A percentile compares a stretch with the other conserved stretches of the same genome.
Conservation (phyloP, 1,140 invertebrate species). For the Teleopsis dalmanni region DNA sequence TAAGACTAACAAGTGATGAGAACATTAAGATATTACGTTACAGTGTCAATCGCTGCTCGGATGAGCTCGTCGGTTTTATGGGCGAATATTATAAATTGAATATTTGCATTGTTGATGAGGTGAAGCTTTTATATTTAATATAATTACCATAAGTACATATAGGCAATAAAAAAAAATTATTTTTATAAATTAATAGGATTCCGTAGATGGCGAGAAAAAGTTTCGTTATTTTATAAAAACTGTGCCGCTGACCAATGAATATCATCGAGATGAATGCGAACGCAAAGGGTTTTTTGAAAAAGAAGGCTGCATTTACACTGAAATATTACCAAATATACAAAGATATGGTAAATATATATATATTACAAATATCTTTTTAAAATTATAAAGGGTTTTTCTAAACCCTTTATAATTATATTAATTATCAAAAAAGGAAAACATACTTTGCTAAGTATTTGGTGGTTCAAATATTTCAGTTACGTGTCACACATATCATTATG, state of each 20-base stretch:
- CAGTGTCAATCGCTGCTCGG: conserved; percentile 16
- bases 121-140: neutral
- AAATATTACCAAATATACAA: conserved; percentile 28
- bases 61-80: conserved; percentile 32
- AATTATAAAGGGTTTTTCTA: neutral
- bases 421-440: too few species aligned
- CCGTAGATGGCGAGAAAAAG: neutral
- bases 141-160: too few species aligned
- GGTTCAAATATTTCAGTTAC: too few species aligned
- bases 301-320: conserved; percentile 20
- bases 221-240: conserved; percentile 28
- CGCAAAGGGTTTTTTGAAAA: conserved; percentile 33
- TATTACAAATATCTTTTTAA: neutral
- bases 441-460: too few species aligned
- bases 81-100: conserved; percentile 35
- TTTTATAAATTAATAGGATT: neutral
- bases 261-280: conserved; percentile 27
- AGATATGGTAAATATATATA: conserved; percentile 22
- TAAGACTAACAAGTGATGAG: conserved; percentile 14
- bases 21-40: conserved; percentile 13
- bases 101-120: neutral
- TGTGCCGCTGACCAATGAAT: conserved; percentile 24
- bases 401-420: too few species aligned
- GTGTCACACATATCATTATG: too few species aligned
- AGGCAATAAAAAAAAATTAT: too few species aligned